Evolutionary conservation across 2,113 vertebrate species (phyloP), one percentile per base, ranked within the genome.

Genomic region (Chamaea fasciata): DNA sequence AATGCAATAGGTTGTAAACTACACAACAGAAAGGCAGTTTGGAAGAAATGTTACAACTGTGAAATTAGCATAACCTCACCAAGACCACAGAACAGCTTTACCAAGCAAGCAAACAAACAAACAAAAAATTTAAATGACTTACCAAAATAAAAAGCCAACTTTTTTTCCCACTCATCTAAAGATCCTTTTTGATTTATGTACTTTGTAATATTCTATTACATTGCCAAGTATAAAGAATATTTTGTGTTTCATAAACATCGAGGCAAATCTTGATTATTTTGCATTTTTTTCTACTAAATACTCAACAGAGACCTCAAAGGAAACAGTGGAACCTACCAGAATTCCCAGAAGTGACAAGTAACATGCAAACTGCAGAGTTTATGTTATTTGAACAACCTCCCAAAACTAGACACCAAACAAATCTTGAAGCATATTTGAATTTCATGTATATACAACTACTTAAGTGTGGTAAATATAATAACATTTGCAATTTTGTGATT

Each of bases 401-500:
- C 68, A 73, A 90, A 94, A 90, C 20, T 28, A 88, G 68, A 81
- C 64, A 94, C n/a, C 47, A 92, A 94, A 74, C 33, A 70, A 91
- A 77, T 67, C 46, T 80, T 90, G 63, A 57, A 77, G 47, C 2
- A 3, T 55, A 90, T 77, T 85, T 77, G 44, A 77, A 88, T 74
- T 91, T 90, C 79, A 81, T 56, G 30, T 44, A 78, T n/a, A 39
- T 24, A 49, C 44, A 83, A 81, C 59, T 81, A 93, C 49, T 88
- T 78, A 80, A 14, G 35, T 55, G 26, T 0, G 0, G 30, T 80
- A 93, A 90, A 90, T 55, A 85, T 35, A 87, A 28, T 31, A 85
- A 87, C 33, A 52, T 28, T 57, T 59, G 39, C 4, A 3, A 80
- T 90, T 94, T 71, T 68, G 33, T 76, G 50, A 96, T 88, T 90